Evolutionary conservation across 2,113 vertebrate genomes (phyloP), one percentile per base, ranked within the genome.

Genomic region (Pleuronectes platessa): DNA sequence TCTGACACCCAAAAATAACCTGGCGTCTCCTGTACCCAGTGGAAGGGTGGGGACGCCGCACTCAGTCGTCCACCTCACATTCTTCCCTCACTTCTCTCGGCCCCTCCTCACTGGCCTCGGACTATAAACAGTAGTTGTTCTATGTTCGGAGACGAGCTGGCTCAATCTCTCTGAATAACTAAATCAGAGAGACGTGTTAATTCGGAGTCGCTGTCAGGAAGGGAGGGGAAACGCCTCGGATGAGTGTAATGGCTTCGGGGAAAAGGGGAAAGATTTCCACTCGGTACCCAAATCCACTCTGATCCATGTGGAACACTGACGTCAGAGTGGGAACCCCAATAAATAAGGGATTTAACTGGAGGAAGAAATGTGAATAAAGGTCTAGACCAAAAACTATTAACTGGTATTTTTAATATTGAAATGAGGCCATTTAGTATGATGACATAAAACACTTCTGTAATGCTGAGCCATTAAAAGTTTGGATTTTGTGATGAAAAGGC

Each of bases 1-100:
- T 71, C 53, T 24, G 66, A 81, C 88, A 74, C 83, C 91, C 71
- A 83, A 93, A 92, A 90, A 93, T 93, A 94, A 88, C 82, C 84
- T 51, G 54, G 54, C 47, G 61, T 85, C 87, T 88, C 83, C 71
- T 45, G 64, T 73, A 74, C 59, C 61, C 65, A 12, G 40, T 21
- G 37, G 74, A 69, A 68, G 79, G 85, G 84, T 11, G 56, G 51
- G 76, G 80, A 71, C 35, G 31, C 26, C 2, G 49, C 67, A 49
- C 81, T 65, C 71, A 76, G 67, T 61, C 61, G 64, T 82, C 82
- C 78, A 75, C 83, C 90, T 81, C 82, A 42, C 83, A 89, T 89
- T 88, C 85, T 76, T 78, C 82, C 47, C 81, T 74, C 68, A 31
- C 73, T 63, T 58, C 74, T 74, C 63, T 17, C 18, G 21, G 78